A percentile compares a stretch with the other conserved stretches of the same genome.
These are phyloP conservation scores for Actinopyga echinites DNA, from an alignment of 53 echinoderm and acorn worm genomes.

Conservation along the genomic window DNA sequence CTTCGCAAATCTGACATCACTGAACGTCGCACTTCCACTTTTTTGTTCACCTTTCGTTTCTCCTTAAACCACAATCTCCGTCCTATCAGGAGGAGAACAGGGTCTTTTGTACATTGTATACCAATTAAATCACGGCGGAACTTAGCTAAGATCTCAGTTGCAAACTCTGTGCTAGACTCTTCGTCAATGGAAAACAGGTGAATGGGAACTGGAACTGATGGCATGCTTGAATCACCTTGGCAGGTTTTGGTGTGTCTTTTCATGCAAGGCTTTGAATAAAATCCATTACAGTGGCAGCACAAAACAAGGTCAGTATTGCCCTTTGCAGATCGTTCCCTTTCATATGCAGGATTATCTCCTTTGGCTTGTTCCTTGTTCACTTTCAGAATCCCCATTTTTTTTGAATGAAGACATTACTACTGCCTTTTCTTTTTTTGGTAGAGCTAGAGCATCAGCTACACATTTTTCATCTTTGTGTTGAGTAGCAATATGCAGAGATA, in stretches of 20 bases:
- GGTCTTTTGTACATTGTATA: slow-evolving; percentile 10
- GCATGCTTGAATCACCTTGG: neutral
- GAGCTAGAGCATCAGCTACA: neutral
- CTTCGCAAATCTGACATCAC: slow-evolving; percentile 76
- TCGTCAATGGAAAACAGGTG: slow-evolving; percentile 1
- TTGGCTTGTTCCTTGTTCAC: slow-evolving; percentile 37
- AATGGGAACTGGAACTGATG: slow-evolving; percentile 20
- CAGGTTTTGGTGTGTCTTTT: slow-evolving; percentile 27
- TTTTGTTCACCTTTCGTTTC: slow-evolving; percentile 61
- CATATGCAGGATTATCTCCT: neutral
- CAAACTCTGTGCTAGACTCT: slow-evolving; percentile 7
- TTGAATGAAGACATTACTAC: slow-evolving; percentile 2
- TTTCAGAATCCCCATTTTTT: slow-evolving; percentile 41
- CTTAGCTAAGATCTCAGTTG: slow-evolving; percentile 17
- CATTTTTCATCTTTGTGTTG: slow-evolving; percentile 5
- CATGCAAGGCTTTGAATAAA: slow-evolving; percentile 19
- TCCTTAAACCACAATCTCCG: slow-evolving; percentile 61
- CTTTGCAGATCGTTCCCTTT: neutral
- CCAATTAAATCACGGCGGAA: slow-evolving; percentile 48
- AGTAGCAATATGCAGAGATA: slow-evolving; percentile 27
- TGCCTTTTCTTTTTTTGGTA: slow-evolving; percentile 39
- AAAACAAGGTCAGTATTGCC: neutral
- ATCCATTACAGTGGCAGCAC: slow-evolving; percentile 34
- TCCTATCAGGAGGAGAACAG: slow-evolving; percentile 46
- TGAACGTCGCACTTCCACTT: slow-evolving; percentile 59